phyloP scores from a whole-genome alignment of 2,113 vertebrate genomes.

The Poicephalus gulielmi region DNA sequence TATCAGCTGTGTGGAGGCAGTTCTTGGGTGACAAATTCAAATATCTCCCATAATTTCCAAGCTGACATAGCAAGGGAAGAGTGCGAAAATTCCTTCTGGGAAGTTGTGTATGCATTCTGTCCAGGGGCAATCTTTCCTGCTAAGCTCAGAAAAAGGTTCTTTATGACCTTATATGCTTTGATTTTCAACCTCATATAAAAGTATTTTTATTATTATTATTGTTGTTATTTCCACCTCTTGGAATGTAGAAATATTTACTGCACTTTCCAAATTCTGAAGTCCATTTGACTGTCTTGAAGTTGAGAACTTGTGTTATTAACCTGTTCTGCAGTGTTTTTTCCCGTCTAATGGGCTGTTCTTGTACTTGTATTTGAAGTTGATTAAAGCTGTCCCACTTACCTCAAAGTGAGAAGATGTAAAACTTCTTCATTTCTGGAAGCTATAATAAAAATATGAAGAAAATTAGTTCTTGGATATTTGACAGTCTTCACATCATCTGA shows the following conservation, averaged over 20 bases:
- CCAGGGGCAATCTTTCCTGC: not conserved
- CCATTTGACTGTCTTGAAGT: not conserved
- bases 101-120: not conserved
- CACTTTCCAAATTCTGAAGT: not conserved
- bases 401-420: not conserved
- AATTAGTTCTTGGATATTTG: not conserved
- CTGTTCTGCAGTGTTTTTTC: not conserved
- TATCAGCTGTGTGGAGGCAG: not conserved
- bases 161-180: not conserved
- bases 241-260: not conserved
- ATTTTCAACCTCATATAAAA: not conserved
- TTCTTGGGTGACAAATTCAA: not conserved
- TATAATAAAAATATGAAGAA: conserved; percentile 2
- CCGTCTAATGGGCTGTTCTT: not conserved
- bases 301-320: not conserved
- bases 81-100: not conserved
- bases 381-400: conserved; percentile 29
- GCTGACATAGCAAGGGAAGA: not conserved
- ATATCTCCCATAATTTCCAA: not conserved
- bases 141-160: not conserved
- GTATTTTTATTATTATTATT: not conserved
- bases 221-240: not conserved
- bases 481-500: not conserved
- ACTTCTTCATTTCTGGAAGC: not conserved
- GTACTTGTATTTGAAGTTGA: not conserved